A percentile compares a stretch with the other conserved stretches of the same genome.
These are phyloP conservation scores for Benitochromis conjunctus DNA, from an alignment of 2,113 vertebrate species.

Conservation along the genomic window DNA sequence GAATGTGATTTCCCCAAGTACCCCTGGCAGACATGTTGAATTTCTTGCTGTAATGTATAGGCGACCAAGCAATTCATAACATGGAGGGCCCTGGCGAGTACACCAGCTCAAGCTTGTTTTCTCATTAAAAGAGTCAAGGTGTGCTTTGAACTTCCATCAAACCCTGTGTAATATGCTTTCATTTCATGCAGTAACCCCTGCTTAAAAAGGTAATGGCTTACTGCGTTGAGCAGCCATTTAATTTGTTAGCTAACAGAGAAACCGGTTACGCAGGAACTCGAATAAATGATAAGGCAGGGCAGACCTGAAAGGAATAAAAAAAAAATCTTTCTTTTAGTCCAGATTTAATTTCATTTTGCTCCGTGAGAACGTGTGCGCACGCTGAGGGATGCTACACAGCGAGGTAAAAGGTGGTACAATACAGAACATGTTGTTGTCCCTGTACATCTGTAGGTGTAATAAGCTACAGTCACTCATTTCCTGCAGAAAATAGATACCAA, in stretches of 20 bases:
- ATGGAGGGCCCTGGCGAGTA: constrained; percentile 42
- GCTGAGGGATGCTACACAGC: neutral
- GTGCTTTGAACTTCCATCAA: constrained; percentile 4
- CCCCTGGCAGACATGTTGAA: constrained; percentile 74
- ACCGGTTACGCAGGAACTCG: neutral
- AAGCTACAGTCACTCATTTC: constrained; percentile 14
- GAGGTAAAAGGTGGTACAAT: neutral
- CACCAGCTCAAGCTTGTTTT: constrained; percentile 51
- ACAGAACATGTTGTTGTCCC: neutral
- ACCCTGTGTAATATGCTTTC: neutral
- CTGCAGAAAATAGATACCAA: neutral
- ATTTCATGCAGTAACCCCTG: neutral
- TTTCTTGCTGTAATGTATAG: constrained; percentile 67
- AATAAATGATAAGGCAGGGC: neutral
- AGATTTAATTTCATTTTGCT: neutral
- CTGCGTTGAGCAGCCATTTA: neutral
- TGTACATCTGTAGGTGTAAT: neutral
- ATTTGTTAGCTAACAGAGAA: neutral
- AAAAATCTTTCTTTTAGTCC: neutral
- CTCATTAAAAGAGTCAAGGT: constrained; percentile 59
- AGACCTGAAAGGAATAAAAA: neutral
- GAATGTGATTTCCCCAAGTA: constrained; percentile 77
- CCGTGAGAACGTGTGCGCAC: neutral
- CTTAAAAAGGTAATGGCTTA: constrained; percentile 1
- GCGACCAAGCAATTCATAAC: constrained; percentile 66